phyloP scores from a whole-genome alignment of 2,113 vertebrate species.

The Leptobrachium leishanense region DNA sequence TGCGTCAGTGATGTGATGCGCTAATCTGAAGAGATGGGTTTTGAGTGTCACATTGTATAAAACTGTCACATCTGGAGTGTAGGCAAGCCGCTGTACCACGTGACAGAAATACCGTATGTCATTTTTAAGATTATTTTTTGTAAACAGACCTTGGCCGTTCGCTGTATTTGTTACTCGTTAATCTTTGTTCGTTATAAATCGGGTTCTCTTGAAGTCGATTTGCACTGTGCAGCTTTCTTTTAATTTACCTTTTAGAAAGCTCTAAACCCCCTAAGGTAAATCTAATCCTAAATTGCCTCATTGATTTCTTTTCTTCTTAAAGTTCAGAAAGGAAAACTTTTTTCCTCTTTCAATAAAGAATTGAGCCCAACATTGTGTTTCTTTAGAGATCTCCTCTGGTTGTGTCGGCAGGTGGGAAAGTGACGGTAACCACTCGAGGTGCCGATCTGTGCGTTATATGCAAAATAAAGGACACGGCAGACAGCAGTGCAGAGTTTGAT shows the following conservation, averaged over 20 bases:
- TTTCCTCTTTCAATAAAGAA: not conserved
- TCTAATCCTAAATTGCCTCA: not conserved
- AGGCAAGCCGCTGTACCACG: too few species aligned
- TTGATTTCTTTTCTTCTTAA: not conserved
- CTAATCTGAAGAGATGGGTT: too few species aligned
- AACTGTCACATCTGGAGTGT: too few species aligned
- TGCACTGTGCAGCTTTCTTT: not conserved
- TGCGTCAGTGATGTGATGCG: too few species aligned
- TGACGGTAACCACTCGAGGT: conserved; percentile 52
- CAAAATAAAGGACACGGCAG: conserved; percentile 53
- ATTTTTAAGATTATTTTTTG: too few species aligned
- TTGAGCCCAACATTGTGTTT: not conserved
- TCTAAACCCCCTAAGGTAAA: not conserved
- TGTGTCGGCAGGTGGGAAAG: conserved; percentile 49
- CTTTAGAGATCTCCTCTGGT: not conserved
- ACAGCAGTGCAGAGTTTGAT: not conserved
- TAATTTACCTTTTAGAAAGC: not conserved
- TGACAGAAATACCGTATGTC: too few species aligned
- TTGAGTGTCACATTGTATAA: too few species aligned
- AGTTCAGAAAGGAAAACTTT: not conserved
- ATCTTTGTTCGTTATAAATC: too few species aligned
- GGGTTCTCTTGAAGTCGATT: too few species aligned
- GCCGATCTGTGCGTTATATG: not conserved
- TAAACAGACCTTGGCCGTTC: too few species aligned
- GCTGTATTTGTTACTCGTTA: too few species aligned